Evolutionary conservation across 2,888 invertebrate species (phyloP).

Genomic region (Stenichneumon culpator): DNA sequence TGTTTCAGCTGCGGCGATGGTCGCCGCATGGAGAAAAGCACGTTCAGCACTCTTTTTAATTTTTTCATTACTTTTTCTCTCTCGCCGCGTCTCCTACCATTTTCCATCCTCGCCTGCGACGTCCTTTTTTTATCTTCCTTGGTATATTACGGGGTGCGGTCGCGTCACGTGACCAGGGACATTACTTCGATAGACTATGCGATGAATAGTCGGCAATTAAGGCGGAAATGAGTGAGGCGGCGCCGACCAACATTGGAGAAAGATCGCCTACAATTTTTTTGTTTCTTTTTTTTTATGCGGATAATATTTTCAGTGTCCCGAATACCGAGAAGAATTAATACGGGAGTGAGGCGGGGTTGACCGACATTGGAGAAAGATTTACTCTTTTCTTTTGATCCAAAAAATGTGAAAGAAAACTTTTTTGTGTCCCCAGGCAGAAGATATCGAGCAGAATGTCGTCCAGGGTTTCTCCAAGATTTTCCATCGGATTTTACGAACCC

Average conservation of each 20-base stretch:
- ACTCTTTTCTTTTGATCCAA: no score
- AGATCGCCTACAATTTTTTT: not conserved
- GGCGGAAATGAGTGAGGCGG: not conserved
- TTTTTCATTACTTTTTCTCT: slow-evolving; percentile 22
- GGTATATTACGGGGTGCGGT: not conserved
- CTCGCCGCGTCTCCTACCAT: not conserved
- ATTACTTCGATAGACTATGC: not conserved
- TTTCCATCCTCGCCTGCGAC: not conserved
- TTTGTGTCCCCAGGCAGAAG: no score
- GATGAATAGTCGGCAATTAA: not conserved
- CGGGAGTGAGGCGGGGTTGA: no score
- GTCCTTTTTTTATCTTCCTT: not conserved
- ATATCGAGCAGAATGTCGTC: no score
- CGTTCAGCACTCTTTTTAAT: slow-evolving; percentile 39
- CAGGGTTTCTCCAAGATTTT: no score
- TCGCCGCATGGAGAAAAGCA: slow-evolving; percentile 37
- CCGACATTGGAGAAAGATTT: no score
- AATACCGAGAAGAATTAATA: no score
- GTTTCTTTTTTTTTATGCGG: not conserved
- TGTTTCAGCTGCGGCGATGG: slow-evolving; percentile 22
- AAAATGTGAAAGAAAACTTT: no score
- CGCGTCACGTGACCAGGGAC: not conserved
- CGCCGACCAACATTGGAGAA: not conserved
- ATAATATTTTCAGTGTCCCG: not conserved
- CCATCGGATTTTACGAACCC: no score